Percentiles rank a stretch among this genome's conserved stretches.
Conservation (phyloP, 2,888 invertebrate species). For the Lepidocyrtoides sp. region DNA sequence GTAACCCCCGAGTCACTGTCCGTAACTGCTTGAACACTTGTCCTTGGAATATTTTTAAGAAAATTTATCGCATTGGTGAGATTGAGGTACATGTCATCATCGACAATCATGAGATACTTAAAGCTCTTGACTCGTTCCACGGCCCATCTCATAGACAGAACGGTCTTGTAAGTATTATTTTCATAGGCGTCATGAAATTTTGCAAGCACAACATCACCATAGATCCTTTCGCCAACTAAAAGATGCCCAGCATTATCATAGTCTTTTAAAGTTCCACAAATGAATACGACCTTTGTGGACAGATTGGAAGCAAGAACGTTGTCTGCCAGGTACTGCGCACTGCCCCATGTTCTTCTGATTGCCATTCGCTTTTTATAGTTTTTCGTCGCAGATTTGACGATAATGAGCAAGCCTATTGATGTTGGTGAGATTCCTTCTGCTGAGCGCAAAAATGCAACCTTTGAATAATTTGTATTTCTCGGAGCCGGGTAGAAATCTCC, state of each 20-base stretch:
- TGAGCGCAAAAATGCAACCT: no score
- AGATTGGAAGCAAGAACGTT: constrained; percentile 45
- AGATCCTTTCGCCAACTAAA: not conserved
- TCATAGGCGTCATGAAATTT: constrained; percentile 94
- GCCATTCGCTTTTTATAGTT: constrained; percentile 91
- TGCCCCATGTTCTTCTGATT: constrained; percentile 95
- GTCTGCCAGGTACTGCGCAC: constrained; percentile 85
- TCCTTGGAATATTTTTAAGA: constrained; percentile 89
- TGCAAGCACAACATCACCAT: constrained; percentile 92
- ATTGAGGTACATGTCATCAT: constrained; percentile 98
- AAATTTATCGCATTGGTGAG: no score
- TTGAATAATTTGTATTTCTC: no score
- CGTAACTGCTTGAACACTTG: constrained; percentile 38
- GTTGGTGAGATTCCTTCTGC: no score
- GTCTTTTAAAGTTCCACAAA: constrained; percentile 63
- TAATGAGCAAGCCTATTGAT: constrained; percentile 89
- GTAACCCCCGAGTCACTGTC: no score
- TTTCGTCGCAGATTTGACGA: constrained; percentile 93
- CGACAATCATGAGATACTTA: constrained; percentile 92
- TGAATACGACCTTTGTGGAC: constrained; percentile 75
- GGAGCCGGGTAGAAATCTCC: no score
- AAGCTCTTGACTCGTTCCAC: no score
- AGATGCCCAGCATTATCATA: not conserved
- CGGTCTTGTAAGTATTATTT: constrained; percentile 97
- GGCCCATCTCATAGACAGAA: constrained; percentile 95